phyloP scores from a whole-genome alignment of 37 sponge, comb jelly and placozoan genomes.

The Bolinopsis microptera region DNA sequence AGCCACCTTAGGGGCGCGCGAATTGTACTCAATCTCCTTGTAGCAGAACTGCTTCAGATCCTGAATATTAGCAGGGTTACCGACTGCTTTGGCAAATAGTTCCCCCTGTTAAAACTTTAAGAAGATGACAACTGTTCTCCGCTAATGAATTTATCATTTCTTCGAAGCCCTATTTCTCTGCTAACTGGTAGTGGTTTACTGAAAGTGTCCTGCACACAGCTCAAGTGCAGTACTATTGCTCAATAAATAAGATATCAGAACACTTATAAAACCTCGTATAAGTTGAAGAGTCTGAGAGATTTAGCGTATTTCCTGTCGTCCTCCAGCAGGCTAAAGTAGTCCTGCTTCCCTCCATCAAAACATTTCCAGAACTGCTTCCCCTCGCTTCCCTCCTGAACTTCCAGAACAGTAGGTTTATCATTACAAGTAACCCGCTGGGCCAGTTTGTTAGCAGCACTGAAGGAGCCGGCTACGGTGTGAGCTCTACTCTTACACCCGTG shows the following conservation, averaged over 20 bases:
- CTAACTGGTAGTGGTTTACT: too few relatives aligned
- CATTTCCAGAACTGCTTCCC: constrained; percentile 10
- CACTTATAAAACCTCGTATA: constrained; percentile 36
- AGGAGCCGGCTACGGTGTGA: constrained; percentile 44
- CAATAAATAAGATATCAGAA: too few relatives aligned
- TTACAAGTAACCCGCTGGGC: background rate
- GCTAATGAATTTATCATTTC: too few relatives aligned
- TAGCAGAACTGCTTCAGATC: constrained; percentile 12
- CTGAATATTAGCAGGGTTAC: constrained; percentile 10
- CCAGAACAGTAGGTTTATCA: background rate
- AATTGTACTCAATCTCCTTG: constrained; percentile 10
- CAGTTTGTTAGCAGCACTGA: background rate
- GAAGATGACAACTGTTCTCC: too few relatives aligned
- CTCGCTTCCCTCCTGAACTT: constrained; percentile 11
- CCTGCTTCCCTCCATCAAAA: background rate
- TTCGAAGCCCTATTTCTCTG: too few relatives aligned
- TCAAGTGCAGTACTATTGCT: too few relatives aligned
- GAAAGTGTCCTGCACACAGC: too few relatives aligned
- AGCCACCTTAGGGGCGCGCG: background rate
- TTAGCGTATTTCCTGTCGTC: background rate
- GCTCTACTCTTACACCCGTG: constrained; percentile 42
- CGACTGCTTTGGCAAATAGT: too few relatives aligned
- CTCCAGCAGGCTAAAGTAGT: background rate
- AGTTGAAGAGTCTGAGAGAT: background rate
- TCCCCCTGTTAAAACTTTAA: too few relatives aligned